These are phyloP conservation scores for Gavialis gangeticus DNA, from an alignment of 2,113 vertebrate genomes.

Conservation along the genomic window DNA sequence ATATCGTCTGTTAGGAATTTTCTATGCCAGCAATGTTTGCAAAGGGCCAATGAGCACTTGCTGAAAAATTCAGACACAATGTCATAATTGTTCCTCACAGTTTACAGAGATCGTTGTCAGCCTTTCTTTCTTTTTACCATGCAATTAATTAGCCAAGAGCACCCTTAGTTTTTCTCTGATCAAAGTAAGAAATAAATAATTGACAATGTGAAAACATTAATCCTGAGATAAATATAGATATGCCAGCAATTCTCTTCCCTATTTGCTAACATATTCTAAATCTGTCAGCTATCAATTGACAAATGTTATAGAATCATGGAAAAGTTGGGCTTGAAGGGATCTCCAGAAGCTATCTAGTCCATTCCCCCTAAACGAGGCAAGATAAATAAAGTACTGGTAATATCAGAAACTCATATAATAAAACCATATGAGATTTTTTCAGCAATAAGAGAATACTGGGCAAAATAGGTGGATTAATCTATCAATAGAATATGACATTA, in stretches of 20 bases:
- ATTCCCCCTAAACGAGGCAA: not conserved
- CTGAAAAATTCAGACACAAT: not conserved
- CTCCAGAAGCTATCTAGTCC: not conserved
- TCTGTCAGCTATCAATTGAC: not conserved
- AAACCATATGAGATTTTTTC: not conserved
- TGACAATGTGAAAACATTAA: not conserved
- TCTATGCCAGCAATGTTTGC: fast-evolving
- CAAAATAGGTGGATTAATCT: not conserved
- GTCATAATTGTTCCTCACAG: not conserved
- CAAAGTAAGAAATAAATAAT: constrained; percentile 5
- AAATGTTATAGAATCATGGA: not conserved
- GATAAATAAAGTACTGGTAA: not conserved
- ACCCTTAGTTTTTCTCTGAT: not conserved
- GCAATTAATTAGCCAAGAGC: not conserved
- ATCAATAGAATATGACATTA: not conserved
- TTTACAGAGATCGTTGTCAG: not conserved
- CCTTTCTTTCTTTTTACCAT: not conserved
- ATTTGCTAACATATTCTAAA: not conserved
- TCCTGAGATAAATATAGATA: not conserved
- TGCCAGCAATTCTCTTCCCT: not conserved
- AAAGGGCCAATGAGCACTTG: not conserved
- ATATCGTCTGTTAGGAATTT: not conserved
- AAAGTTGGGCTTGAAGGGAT: not conserved
- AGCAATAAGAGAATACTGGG: not conserved
- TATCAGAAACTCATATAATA: not conserved